Conservation (phyloP, 2,113 vertebrate species). For the Tragelaphus scriptus region DNA sequence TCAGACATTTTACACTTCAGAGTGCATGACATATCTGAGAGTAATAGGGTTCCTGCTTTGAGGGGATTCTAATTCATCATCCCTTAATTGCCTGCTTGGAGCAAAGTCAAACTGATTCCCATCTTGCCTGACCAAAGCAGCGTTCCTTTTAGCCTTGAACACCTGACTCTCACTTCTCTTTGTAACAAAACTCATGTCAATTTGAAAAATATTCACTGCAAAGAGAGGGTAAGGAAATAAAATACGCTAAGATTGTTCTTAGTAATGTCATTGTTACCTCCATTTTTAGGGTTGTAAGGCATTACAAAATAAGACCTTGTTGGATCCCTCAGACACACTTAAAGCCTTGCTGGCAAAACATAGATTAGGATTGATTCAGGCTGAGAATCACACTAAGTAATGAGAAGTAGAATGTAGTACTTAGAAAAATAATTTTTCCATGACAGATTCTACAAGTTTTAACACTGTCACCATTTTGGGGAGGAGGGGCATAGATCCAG, state of each 20-base stretch:
- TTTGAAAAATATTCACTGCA: conserved; percentile 29
- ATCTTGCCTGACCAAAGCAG: conserved; percentile 71
- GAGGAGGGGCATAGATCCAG: neutral
- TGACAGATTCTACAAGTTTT: neutral
- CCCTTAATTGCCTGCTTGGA: conserved; percentile 80
- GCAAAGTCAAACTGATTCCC: conserved; percentile 78
- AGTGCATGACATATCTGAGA: conserved; percentile 66
- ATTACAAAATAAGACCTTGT: neutral
- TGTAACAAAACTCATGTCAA: conserved; percentile 34
- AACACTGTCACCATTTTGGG: neutral
- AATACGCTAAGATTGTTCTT: conserved; percentile 12
- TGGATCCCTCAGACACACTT: neutral
- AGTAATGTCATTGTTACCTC: neutral
- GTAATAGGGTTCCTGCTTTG: conserved; percentile 67
- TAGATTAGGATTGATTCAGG: neutral
- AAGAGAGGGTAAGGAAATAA: neutral
- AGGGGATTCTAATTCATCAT: conserved; percentile 77
- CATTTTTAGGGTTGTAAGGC: neutral
- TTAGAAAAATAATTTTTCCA: neutral
- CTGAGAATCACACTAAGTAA: neutral
- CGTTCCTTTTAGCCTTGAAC: conserved; percentile 55
- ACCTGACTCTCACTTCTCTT: conserved; percentile 56
- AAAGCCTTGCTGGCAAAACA: neutral
- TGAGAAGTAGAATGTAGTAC: neutral
- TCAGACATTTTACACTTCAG: conserved; percentile 72